phyloP scores from a whole-genome alignment of 2,113 vertebrate species.

The Petaurus breviceps region DNA sequence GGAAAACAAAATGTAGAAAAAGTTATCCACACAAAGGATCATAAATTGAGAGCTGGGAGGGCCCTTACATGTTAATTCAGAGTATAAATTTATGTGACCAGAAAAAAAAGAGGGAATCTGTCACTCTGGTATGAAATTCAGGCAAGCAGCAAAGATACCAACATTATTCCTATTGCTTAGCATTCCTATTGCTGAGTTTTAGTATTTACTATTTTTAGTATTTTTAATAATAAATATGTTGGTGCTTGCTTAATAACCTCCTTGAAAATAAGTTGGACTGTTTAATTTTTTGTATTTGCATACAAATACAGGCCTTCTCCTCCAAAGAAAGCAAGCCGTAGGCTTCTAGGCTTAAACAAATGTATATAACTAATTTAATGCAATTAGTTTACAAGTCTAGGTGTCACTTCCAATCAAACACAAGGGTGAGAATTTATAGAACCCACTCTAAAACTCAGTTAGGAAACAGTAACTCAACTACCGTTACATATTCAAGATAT shows the following conservation, averaged over 20 bases:
- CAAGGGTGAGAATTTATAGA: background rate
- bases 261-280: background rate
- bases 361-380: background rate
- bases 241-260: background rate
- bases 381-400: background rate
- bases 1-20: slow-evolving; percentile 26
- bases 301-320: background rate
- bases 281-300: background rate
- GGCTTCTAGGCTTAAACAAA: background rate
- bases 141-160: background rate
- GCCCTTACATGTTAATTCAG: slow-evolving; percentile 38
- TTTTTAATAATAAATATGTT: background rate
- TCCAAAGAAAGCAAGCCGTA: background rate
- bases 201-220: background rate
- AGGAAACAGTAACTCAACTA: background rate
- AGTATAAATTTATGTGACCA: slow-evolving; percentile 15
- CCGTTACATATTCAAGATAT: background rate
- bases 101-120: slow-evolving; percentile 1
- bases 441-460: background rate
- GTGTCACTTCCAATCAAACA: background rate
- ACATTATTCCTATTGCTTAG: background rate
- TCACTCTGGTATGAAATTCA: slow-evolving; percentile 34
- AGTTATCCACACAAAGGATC: background rate
- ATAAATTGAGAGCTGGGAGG: background rate
- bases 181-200: background rate